Conservation (phyloP, 2,797 vertebrate species). For the Myripristis murdjan region DNA sequence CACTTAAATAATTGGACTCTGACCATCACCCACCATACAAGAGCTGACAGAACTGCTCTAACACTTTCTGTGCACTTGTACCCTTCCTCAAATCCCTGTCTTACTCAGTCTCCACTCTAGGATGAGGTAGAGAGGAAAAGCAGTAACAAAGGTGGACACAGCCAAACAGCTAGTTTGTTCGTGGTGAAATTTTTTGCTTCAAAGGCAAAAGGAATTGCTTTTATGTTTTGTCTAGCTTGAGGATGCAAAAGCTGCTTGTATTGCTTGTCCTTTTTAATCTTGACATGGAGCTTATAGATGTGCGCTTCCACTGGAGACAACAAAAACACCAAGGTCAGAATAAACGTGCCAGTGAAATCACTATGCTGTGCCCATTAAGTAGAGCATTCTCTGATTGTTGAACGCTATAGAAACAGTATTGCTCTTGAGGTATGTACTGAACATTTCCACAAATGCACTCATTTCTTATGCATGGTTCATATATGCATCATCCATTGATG, state of each 20-base stretch:
- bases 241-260: not conserved
- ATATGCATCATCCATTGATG: slow-evolving; percentile 21
- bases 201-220: not conserved
- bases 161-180: too few species aligned
- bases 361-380: not conserved
- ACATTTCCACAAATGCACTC: slow-evolving; percentile 14
- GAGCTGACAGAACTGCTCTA: slow-evolving; percentile 5
- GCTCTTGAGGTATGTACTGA: slow-evolving; percentile 9
- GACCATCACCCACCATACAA: not conserved
- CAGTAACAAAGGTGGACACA: too few species aligned
- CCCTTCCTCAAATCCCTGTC: slow-evolving; percentile 33
- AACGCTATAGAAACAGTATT: slow-evolving; percentile 15
- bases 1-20: slow-evolving; percentile 36
- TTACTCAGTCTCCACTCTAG: slow-evolving; percentile 22
- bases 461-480: slow-evolving; percentile 20
- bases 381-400: slow-evolving; percentile 3
- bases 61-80: slow-evolving; percentile 30
- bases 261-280: not conserved
- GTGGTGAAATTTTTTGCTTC: too few species aligned
- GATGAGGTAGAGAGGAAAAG: slow-evolving; percentile 14
- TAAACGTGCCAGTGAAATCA: slow-evolving; percentile 1
- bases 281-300: not conserved
- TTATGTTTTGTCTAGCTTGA: not conserved
- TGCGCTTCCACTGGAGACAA: not conserved
- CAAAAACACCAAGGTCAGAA: not conserved